Conservation (phyloP, 2,888 invertebrate genomes). For the Diloba caeruleocephala region DNA sequence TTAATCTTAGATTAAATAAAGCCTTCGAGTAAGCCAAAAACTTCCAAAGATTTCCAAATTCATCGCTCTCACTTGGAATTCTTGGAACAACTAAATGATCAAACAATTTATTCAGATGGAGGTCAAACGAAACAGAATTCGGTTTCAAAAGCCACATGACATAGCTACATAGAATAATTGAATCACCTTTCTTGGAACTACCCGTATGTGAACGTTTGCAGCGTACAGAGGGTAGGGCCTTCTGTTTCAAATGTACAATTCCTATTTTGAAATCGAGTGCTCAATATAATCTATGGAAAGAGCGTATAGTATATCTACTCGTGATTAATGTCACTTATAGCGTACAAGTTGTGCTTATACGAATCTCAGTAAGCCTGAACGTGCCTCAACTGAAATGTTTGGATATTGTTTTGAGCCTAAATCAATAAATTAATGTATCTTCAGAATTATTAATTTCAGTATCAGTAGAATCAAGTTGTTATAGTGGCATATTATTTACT, state of each 20-base stretch:
- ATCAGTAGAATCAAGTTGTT: no score
- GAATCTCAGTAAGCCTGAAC: no score
- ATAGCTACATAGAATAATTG: constrained; percentile 19
- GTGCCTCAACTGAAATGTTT: no score
- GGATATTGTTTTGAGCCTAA: no score
- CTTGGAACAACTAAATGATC: not conserved
- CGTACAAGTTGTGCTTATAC: no score
- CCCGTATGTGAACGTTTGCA: not conserved
- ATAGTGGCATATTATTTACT: no score
- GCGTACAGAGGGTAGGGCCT: constrained; percentile 17
- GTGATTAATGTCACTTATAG: not conserved
- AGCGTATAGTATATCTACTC: not conserved
- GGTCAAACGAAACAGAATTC: constrained; percentile 1
- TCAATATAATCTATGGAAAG: constrained; percentile 1
- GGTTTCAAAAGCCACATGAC: constrained; percentile 8
- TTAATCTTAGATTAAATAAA: not conserved
- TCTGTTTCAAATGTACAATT: constrained; percentile 15
- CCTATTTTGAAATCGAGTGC: constrained; percentile 1
- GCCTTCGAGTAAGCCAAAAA: not conserved
- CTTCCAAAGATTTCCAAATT: not conserved
- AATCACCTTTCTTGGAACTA: constrained; percentile 20
- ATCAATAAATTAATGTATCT: no score
- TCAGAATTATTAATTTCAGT: no score
- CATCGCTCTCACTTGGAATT: not conserved
- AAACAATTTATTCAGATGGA: constrained; percentile 2